A percentile compares a stretch with the other conserved stretches of the same genome.
These are phyloP conservation scores for Danio aesculapii DNA, from an alignment of 2,797 vertebrate species.

Conservation along the genomic window DNA sequence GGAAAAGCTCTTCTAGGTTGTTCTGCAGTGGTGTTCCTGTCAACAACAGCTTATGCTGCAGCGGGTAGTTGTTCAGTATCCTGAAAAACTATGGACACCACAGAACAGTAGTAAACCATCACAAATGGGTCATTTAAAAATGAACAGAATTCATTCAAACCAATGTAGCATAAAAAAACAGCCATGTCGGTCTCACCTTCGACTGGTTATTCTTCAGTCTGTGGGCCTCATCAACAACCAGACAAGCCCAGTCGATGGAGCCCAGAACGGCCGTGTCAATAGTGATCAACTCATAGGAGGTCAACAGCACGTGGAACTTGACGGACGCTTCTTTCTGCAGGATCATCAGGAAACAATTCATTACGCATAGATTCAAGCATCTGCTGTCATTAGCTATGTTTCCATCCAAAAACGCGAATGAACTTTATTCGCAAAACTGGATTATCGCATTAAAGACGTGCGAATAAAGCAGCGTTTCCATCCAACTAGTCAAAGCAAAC, in stretches of 20 bases:
- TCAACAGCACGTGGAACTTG: conserved; percentile 95
- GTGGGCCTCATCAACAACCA: conserved; percentile 97
- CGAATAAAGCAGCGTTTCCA: too few relatives aligned
- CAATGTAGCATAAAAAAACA: background rate
- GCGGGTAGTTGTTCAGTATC: conserved; percentile 93
- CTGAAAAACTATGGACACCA: conserved; percentile 91
- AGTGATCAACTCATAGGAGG: conserved; percentile 96
- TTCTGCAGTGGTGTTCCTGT: conserved; percentile 97
- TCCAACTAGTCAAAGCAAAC: too few relatives aligned
- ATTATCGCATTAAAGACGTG: too few relatives aligned
- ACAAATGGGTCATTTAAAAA: background rate
- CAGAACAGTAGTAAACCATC: background rate
- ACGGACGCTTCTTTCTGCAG: conserved; percentile 94
- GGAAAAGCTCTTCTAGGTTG: conserved; percentile 96
- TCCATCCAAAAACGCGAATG: too few relatives aligned
- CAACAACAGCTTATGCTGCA: conserved; percentile 95
- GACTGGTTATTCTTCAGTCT: conserved; percentile 98
- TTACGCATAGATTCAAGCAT: background rate
- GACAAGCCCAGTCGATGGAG: conserved; percentile 97
- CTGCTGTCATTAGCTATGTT: too few relatives aligned
- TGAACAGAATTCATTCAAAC: background rate
- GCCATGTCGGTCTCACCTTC: conserved; percentile 79
- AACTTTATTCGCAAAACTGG: too few relatives aligned
- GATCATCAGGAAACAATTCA: background rate
- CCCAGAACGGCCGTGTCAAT: conserved; percentile 96